These are phyloP conservation scores for Lagenorhynchus albirostris DNA, from an alignment of 2,113 vertebrate genomes.

Conservation along the genomic window DNA sequence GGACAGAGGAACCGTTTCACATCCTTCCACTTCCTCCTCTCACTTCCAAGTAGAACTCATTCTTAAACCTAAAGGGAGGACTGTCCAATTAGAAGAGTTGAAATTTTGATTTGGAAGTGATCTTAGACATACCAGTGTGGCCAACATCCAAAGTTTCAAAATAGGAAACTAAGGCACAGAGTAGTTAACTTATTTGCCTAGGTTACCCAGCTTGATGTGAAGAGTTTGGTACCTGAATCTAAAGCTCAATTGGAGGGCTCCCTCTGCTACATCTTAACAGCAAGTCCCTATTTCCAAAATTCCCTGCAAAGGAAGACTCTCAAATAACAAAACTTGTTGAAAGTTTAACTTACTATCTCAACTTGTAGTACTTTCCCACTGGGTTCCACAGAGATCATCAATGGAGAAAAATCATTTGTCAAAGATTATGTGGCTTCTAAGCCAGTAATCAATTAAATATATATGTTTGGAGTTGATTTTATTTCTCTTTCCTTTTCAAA, in stretches of 20 bases:
- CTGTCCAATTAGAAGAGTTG: neutral
- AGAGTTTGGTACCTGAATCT: neutral
- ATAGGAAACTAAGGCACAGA: neutral
- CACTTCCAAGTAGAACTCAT: neutral
- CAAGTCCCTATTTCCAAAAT: neutral
- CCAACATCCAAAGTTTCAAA: neutral
- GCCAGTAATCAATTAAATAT: neutral
- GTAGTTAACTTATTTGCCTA: neutral
- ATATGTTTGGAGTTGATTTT: neutral
- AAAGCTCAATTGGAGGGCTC: neutral
- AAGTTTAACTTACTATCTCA: neutral
- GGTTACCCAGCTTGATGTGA: neutral
- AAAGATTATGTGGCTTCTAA: neutral
- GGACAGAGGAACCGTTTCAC: neutral
- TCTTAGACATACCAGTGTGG: neutral
- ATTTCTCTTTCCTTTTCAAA: neutral
- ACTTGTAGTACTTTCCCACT: neutral
- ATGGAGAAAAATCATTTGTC: slow-evolving; percentile 3
- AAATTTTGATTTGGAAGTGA: neutral
- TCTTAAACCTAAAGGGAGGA: neutral
- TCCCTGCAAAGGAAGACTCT: neutral
- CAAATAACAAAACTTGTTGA: neutral
- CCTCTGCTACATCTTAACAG: neutral
- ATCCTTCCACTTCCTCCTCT: neutral
- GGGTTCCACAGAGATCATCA: neutral